These are phyloP conservation scores for Gasterosteus nipponicus DNA, from an alignment of 2,113 vertebrate genomes.

Conservation along the genomic window DNA sequence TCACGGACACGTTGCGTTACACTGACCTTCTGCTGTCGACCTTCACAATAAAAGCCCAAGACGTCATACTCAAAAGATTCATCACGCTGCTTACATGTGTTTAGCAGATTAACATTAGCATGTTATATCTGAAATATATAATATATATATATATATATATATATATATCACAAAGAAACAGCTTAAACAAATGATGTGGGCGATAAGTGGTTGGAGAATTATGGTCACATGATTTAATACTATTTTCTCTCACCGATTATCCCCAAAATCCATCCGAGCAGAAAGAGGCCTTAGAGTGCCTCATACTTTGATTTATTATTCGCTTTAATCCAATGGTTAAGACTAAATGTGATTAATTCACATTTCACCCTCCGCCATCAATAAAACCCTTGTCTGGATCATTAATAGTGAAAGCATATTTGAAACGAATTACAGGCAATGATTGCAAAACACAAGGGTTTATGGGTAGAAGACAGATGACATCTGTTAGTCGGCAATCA, in stretches of 20 bases:
- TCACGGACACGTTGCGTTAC: no score
- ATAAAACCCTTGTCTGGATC: background rate
- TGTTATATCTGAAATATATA: background rate
- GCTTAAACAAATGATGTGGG: background rate
- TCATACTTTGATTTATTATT: background rate
- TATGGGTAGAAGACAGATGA: slow-evolving; percentile 24
- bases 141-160: no score
- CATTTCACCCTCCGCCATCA: background rate
- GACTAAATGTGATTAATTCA: background rate
- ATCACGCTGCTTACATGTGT: background rate
- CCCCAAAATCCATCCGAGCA: background rate
- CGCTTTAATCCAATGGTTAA: background rate
- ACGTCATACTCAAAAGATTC: background rate
- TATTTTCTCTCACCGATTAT: background rate
- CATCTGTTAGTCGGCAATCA: slow-evolving; percentile 44
- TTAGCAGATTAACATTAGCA: background rate
- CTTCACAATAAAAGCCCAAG: background rate
- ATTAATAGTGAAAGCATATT: slow-evolving; percentile 7
- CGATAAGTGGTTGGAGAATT: background rate
- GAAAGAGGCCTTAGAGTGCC: background rate
- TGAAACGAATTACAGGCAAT: slow-evolving; percentile 11
- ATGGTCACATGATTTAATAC: background rate
- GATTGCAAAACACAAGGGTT: slow-evolving; percentile 20
- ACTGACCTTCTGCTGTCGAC: background rate
- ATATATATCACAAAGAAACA: no score